Evolutionary conservation across 2,888 invertebrate species (phyloP).

Genomic region (Anoplius nigerrimus): DNA sequence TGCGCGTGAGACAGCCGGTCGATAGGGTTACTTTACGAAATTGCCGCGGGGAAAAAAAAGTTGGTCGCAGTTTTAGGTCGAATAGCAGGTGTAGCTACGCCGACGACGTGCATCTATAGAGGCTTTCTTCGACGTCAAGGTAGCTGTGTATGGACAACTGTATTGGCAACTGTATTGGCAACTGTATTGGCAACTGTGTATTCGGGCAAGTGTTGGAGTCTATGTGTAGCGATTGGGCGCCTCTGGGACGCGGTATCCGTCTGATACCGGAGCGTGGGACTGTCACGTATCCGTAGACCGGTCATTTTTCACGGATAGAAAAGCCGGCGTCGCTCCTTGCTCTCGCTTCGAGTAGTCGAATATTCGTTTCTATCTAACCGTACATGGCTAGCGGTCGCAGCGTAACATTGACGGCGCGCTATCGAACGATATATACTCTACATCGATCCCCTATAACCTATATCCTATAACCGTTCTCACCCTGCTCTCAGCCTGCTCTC

Average conservation of each 20-base stretch:
- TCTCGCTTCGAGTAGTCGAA: not conserved
- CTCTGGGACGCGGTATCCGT: not conserved
- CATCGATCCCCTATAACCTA: not conserved
- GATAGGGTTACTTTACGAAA: constrained; percentile 3
- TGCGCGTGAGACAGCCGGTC: not conserved
- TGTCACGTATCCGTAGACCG: constrained; percentile 33
- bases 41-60: not conserved
- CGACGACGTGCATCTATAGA: no score
- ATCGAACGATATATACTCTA: no score
- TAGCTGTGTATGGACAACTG: no score
- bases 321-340: constrained; percentile 12
- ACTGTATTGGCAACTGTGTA: no score
- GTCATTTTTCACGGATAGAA: constrained; percentile 48
- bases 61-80: not conserved
- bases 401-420: no score
- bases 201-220: no score
- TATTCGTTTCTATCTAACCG: constrained; percentile 1
- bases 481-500: not conserved
- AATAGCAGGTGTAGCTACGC: not conserved
- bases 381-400: no score
- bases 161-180: no score
- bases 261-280: constrained; percentile 15
- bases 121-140: no score
- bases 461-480: not conserved
- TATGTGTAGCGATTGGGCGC: constrained; percentile 6